Percentiles rank a stretch among this genome's conserved stretches.
Conservation (phyloP, 2,113 vertebrate species). For the Microcebus jonahi region DNA sequence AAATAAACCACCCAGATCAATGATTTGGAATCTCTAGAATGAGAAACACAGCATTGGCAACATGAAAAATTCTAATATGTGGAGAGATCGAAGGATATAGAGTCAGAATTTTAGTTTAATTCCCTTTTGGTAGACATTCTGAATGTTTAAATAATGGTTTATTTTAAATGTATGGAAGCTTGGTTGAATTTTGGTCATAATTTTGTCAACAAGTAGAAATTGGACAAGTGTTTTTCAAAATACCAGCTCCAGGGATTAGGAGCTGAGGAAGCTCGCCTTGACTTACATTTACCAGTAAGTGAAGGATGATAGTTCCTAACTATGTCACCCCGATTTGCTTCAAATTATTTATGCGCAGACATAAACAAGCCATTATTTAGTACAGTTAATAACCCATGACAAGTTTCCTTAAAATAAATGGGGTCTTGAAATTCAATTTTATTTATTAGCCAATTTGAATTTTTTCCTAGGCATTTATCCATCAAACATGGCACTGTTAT, state of each 20-base stretch:
- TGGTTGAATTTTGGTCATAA: background rate
- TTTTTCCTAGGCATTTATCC: slow-evolving; percentile 87
- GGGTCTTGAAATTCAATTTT: slow-evolving; percentile 82
- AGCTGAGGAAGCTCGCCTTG: background rate
- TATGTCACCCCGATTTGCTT: slow-evolving; percentile 72
- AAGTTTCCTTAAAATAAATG: slow-evolving; percentile 87
- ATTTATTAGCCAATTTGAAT: slow-evolving; percentile 89
- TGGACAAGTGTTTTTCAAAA: background rate
- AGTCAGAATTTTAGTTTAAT: slow-evolving; percentile 9
- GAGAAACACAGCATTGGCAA: background rate
- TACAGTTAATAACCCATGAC: slow-evolving; percentile 87
- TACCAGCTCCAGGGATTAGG: background rate
- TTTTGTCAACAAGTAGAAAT: background rate
- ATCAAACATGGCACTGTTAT: slow-evolving; percentile 86
- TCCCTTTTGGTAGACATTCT: background rate
- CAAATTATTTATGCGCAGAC: slow-evolving; percentile 83
- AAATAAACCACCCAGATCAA: background rate
- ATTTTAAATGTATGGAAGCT: background rate
- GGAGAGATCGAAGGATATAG: background rate
- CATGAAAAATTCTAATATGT: background rate
- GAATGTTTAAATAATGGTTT: background rate
- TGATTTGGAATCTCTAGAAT: background rate
- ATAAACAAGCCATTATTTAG: slow-evolving; percentile 85
- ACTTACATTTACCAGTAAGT: slow-evolving; percentile 53
- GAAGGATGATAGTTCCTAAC: slow-evolving; percentile 75